These are phyloP conservation scores for Nipponacmea schrenckii DNA, from an alignment of 2,888 invertebrate genomes.

Conservation along the genomic window DNA sequence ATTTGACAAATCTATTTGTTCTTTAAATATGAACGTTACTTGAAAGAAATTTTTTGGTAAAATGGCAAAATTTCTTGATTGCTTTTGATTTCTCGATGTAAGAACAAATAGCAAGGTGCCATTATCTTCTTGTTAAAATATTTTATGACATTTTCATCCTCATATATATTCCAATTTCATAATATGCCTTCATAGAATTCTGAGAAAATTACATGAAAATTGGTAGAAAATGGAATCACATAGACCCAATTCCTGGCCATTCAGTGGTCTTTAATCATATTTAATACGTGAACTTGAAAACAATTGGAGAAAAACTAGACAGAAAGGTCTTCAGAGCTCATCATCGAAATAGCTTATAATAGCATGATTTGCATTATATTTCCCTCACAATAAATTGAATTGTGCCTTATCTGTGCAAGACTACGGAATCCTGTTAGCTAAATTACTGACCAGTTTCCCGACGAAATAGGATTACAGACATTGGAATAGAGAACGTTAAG, in stretches of 20 bases:
- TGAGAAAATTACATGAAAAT: slow-evolving; percentile 2
- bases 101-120: no score
- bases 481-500: slow-evolving; percentile 15
- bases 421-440: slow-evolving; percentile 21
- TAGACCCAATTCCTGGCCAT: slow-evolving; percentile 1
- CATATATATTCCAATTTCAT: not conserved
- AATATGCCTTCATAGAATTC: not conserved
- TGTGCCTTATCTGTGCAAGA: slow-evolving; percentile 17
- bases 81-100: no score
- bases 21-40: no score
- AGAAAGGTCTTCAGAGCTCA: slow-evolving; percentile 10
- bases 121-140: no score
- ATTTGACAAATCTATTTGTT: no score
- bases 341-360: slow-evolving; percentile 19
- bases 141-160: no score
- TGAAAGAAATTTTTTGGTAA: no score
- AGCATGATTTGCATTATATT: slow-evolving; percentile 21
- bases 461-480: slow-evolving; percentile 21
- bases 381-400: slow-evolving; percentile 22
- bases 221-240: not conserved
- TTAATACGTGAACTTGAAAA: not conserved
- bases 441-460: slow-evolving; percentile 11
- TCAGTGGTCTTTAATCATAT: slow-evolving; percentile 4
- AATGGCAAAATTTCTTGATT: no score
- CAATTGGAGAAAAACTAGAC: not conserved